Percentiles rank a stretch among this genome's conserved stretches.
These are phyloP conservation scores for Phrynosoma platyrhinos DNA, from an alignment of 2,113 vertebrate species.

Conservation along the genomic window DNA sequence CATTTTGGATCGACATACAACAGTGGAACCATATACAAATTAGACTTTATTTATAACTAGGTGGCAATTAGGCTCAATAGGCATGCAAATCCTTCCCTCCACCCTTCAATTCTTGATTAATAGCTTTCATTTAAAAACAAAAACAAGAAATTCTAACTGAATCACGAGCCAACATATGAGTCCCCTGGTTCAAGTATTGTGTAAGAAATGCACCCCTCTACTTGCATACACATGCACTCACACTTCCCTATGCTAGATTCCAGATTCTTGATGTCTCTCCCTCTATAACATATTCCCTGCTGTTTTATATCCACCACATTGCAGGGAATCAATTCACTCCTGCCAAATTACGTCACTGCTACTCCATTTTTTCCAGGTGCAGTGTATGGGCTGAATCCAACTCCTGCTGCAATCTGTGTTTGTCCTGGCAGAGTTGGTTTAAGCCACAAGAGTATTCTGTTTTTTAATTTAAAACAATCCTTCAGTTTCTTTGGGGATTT, in stretches of 20 bases:
- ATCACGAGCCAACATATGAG: slow-evolving; percentile 34
- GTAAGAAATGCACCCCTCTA: background rate
- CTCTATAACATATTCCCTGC: slow-evolving; percentile 31
- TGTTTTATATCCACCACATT: slow-evolving; percentile 35
- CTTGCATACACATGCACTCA: rapidly evolving
- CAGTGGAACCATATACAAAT: background rate
- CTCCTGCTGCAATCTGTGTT: slow-evolving; percentile 32
- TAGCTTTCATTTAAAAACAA: background rate
- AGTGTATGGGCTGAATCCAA: slow-evolving; percentile 35
- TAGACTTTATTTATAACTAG: slow-evolving; percentile 15
- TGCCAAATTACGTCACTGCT: slow-evolving; percentile 33
- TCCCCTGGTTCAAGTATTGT: background rate
- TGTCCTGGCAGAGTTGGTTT: slow-evolving; percentile 42
- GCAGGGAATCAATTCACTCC: background rate
- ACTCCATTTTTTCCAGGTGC: slow-evolving; percentile 57
- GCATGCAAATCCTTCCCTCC: slow-evolving; percentile 11
- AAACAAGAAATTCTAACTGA: slow-evolving; percentile 13
- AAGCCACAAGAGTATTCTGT: slow-evolving; percentile 13
- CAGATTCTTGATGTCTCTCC: slow-evolving; percentile 43
- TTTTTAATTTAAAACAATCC: slow-evolving; percentile 33
- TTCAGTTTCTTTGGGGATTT: slow-evolving; percentile 28
- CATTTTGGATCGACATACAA: background rate
- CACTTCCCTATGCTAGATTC: slow-evolving; percentile 25
- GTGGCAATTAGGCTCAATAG: background rate
- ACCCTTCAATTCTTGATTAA: background rate